Conservation (phyloP, 2,797 vertebrate genomes). For the Pachyuromys duprasi region DNA sequence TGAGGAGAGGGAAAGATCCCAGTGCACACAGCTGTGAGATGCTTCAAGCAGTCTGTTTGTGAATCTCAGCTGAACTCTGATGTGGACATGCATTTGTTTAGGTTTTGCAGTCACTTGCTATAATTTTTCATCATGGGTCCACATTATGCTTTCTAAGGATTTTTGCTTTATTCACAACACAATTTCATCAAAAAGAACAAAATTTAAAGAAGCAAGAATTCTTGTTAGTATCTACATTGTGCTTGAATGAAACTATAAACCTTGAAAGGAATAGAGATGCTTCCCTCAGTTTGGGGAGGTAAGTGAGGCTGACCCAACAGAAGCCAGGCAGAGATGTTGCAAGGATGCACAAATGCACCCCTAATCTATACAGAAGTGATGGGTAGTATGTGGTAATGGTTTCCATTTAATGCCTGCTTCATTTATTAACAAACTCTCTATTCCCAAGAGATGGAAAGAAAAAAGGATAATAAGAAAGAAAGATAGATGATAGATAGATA, state of each 20-base stretch:
- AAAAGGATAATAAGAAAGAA: no score
- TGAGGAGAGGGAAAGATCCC: not conserved
- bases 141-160: not conserved
- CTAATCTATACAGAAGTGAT: not conserved
- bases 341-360: not conserved
- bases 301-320: not conserved
- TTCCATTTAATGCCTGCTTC: not conserved
- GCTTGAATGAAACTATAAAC: conserved; percentile 30
- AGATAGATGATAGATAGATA: not conserved
- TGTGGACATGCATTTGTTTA: conserved; percentile 51
- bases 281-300: not conserved
- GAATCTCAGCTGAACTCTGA: conserved; percentile 15
- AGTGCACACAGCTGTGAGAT: conserved; percentile 45
- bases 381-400: not conserved
- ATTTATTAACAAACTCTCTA: not conserved
- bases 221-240: not conserved
- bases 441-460: not conserved
- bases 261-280: not conserved
- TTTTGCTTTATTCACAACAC: not conserved
- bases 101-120: conserved; percentile 27
- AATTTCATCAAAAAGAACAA: conserved; percentile 1
- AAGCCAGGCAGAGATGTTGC: not conserved
- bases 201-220: conserved; percentile 32
- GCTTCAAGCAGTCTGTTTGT: conserved; percentile 27
- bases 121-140: not conserved